Evolutionary conservation across 2,113 vertebrate species (phyloP), one percentile per base, ranked within the genome.

Genomic region (Phoxinus phoxinus): DNA sequence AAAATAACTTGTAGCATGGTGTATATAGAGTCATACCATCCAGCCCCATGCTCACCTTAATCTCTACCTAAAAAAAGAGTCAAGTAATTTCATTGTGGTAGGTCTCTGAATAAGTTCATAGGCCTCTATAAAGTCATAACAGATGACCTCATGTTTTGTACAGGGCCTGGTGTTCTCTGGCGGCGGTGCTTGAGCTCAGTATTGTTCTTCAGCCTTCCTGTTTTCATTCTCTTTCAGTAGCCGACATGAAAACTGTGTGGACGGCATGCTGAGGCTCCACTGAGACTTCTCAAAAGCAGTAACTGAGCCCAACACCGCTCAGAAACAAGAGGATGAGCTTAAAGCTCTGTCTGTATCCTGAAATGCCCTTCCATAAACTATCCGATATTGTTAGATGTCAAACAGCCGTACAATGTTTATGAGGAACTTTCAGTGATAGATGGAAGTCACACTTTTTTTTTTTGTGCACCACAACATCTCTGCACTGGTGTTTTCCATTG

Each of bases 131-230:
- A 89, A 92, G 90, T 94, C 91, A 92, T 92, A 94, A 94, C 91
- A 91, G 89, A 93, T 93, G 91, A 93, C 91, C 91, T 93, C 89
- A 94, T 91, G 90, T 89, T 88, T 93, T 90, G 87, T 89, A 87
- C 87, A 88, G 91, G 63, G 77, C 86, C 79, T 75, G 88, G 88
- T 85, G 87, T 92, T 84, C 87, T 23, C 89, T 88, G 86, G 89
- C 44, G 32, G 27, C 2, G 0, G 65, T 84, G 83, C 86, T 92
- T 86, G 78, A 77, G 81, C 93, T 92, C 58, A 78, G 76, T 82
- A 93, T 94, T 95, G 92, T 94, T 92, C 92, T 89, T 59, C 86
- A 88, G 86, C 91, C 90, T 94, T 95, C 94, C 93, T 93, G 90
- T 91, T 85, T 85, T 92, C 86, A 79, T 85, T 81, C 85, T 85